phyloP scores from a whole-genome alignment of 37 sponge, comb jelly and placozoan genomes.

The Cladorhizidae sp. region DNA sequence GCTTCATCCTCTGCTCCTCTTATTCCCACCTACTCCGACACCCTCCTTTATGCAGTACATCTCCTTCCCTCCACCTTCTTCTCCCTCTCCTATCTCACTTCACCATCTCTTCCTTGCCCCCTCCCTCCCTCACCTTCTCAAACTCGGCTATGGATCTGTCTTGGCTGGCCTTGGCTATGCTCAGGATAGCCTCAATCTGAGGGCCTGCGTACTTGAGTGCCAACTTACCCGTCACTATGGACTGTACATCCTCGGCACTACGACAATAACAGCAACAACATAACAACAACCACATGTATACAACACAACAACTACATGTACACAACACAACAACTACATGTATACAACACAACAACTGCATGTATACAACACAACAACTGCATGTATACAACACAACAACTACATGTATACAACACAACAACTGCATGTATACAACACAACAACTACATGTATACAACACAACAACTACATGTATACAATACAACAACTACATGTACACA shows the following conservation, averaged over 20 bases:
- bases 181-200: constrained; percentile 89
- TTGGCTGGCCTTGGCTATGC: constrained; percentile 88
- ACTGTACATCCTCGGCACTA: constrained; percentile 93
- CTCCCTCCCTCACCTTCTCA: constrained; percentile 53
- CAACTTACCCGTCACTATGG: constrained; percentile 87
- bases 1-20: too few relatives aligned
- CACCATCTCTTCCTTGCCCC: too few relatives aligned
- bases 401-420: not conserved
- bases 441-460: too few relatives aligned
- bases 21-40: too few relatives aligned
- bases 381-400: not conserved
- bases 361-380: not conserved
- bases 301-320: not conserved
- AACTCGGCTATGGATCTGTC: constrained; percentile 89
- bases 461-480: too few relatives aligned
- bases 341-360: not conserved
- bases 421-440: too few relatives aligned
- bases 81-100: too few relatives aligned
- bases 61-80: not conserved
- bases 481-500: too few relatives aligned
- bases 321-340: not conserved
- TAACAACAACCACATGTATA: not conserved
- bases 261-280: not conserved
- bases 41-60: not conserved
- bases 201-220: constrained; percentile 80